Percentiles rank a stretch among this genome's conserved stretches.
Evolutionary conservation across 2,113 vertebrate genomes (phyloP).

Genomic region (Oryzias curvinotus): DNA sequence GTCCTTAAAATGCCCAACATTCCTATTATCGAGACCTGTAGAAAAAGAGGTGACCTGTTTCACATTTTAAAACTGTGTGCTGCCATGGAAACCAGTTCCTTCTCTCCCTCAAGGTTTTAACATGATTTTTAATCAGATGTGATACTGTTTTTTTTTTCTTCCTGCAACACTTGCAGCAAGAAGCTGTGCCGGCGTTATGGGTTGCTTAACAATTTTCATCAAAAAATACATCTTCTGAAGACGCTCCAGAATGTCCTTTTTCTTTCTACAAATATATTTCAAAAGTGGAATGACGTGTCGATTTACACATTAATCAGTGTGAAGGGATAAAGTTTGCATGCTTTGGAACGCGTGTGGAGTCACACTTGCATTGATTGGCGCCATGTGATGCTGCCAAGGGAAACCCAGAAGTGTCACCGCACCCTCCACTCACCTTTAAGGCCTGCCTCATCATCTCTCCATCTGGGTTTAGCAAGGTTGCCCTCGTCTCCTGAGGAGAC

Average conservation of each 20-base stretch:
- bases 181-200: too few relatives aligned
- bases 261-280: too few relatives aligned
- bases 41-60: conserved; percentile 44
- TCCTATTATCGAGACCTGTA: conserved; percentile 41
- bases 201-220: too few relatives aligned
- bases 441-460: conserved; percentile 12
- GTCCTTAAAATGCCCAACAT: conserved; percentile 45
- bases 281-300: neutral
- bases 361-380: conserved; percentile 37
- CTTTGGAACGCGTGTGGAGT: conserved; percentile 11
- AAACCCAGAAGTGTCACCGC: conserved; percentile 41
- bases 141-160: neutral
- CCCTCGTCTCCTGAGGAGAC: conserved; percentile 42
- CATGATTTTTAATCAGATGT: conserved; percentile 44
- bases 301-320: conserved; percentile 15
- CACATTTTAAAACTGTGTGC: conserved; percentile 37
- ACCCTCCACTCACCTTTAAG: conserved; percentile 18
- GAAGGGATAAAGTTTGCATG: conserved; percentile 4
- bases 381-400: conserved; percentile 41
- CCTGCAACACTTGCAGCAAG: too few relatives aligned
- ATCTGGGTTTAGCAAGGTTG: conserved; percentile 11
- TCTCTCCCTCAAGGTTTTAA: conserved; percentile 32
- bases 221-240: too few relatives aligned
- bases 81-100: conserved; percentile 65
- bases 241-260: too few relatives aligned